These are phyloP conservation scores for Aplysia californica DNA, from an alignment of 1,140 invertebrate genomes.

Conservation along the genomic window DNA sequence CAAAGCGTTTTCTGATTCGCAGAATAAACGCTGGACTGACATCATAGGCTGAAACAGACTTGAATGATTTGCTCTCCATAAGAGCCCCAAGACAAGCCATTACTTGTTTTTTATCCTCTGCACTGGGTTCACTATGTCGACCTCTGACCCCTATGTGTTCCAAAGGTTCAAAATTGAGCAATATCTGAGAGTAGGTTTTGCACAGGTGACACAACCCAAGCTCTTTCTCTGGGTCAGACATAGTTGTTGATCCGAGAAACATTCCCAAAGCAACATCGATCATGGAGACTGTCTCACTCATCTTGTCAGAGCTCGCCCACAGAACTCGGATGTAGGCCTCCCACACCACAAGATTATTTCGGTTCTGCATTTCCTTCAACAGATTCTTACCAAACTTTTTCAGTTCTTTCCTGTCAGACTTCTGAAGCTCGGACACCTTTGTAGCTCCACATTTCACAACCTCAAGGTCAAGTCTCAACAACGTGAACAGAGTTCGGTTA, in stretches of 20 bases:
- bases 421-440: conserved; percentile 16
- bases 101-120: conserved; percentile 20
- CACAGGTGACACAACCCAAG: conserved; percentile 47
- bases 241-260: conserved; percentile 32
- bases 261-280: conserved; percentile 61
- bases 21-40: conserved; percentile 5
- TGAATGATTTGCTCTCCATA: conserved; percentile 38
- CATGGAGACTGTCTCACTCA: conserved; percentile 59
- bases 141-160: conserved; percentile 5
- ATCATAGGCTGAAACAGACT: conserved; percentile 21
- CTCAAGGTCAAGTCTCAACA: conserved; percentile 48
- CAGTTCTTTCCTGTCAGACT: conserved; percentile 48
- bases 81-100: conserved; percentile 28
- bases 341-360: conserved; percentile 68
- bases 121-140: neutral
- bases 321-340: conserved; percentile 64
- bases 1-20: conserved; percentile 20
- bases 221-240: conserved; percentile 16
- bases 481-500: conserved; percentile 40
- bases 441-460: conserved; percentile 18
- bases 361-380: conserved; percentile 64
- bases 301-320: conserved; percentile 47
- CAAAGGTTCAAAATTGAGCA: conserved; percentile 35
- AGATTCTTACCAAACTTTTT: conserved; percentile 65
- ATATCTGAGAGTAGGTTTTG: conserved; percentile 46